These are phyloP conservation scores for Heteronetta atricapilla DNA, from an alignment of 2,113 vertebrate genomes.

Conservation along the genomic window DNA sequence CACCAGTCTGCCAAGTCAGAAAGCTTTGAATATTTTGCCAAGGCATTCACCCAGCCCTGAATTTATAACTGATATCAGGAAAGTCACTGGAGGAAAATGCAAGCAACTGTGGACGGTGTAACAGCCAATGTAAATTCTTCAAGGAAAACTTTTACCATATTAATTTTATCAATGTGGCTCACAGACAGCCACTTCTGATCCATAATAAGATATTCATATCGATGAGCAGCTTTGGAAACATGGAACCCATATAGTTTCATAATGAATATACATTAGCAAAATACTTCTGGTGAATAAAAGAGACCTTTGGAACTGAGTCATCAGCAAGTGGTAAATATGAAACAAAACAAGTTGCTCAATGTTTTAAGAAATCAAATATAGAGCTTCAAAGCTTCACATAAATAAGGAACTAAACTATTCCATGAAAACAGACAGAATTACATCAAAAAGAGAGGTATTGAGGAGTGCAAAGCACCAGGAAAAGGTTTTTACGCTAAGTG, in stretches of 20 bases:
- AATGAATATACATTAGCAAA: neutral
- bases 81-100: conserved; percentile 24
- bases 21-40: conserved; percentile 49
- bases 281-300: neutral
- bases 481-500: neutral
- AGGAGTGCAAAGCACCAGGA: neutral
- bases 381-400: neutral
- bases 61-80: conserved; percentile 36
- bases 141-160: neutral
- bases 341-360: neutral
- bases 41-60: conserved; percentile 36
- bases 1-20: neutral
- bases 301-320: neutral
- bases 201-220: neutral
- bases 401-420: neutral
- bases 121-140: conserved; percentile 33
- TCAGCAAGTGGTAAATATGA: neutral
- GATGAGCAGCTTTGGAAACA: conserved; percentile 26
- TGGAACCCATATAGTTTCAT: neutral
- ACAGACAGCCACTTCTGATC: neutral
- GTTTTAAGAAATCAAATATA: neutral
- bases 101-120: neutral
- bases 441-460: neutral
- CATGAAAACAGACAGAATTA: neutral
- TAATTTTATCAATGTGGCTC: conserved; percentile 29